Percentiles rank a stretch among this genome's conserved stretches.
Conservation (phyloP, 2,797 vertebrate genomes). For the Pampus argenteus region DNA sequence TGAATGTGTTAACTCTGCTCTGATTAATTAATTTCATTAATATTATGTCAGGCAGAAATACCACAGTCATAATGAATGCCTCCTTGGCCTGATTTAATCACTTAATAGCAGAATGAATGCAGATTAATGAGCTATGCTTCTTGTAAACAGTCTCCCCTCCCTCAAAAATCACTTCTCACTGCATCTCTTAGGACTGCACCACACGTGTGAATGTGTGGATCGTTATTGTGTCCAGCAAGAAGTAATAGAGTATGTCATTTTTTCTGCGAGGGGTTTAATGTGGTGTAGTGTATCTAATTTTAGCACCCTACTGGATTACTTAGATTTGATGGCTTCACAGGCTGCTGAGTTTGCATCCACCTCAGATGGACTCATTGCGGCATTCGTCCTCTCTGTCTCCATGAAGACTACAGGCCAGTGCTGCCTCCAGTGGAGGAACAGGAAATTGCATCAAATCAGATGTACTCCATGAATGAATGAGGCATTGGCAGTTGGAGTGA, state of each 20-base stretch:
- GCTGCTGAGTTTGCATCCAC: slow-evolving; percentile 77
- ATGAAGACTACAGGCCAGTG: slow-evolving; percentile 48
- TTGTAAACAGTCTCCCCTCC: slow-evolving; percentile 55
- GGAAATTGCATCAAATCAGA: slow-evolving; percentile 17
- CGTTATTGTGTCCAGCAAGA: slow-evolving; percentile 42
- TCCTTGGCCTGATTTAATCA: slow-evolving; percentile 67
- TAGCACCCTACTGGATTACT: slow-evolving; percentile 67
- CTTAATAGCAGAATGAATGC: slow-evolving; percentile 57
- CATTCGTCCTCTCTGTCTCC: slow-evolving; percentile 47
- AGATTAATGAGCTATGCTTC: slow-evolving; percentile 58
- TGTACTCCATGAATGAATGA: slow-evolving; percentile 73
- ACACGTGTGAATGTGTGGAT: slow-evolving; percentile 13
- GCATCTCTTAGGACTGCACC: background rate
- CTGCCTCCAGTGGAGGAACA: slow-evolving; percentile 70
- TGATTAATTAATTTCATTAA: slow-evolving; percentile 71
- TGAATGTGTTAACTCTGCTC: slow-evolving; percentile 34
- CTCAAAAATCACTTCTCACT: slow-evolving; percentile 9
- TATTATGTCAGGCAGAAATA: slow-evolving; percentile 69
- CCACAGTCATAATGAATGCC: slow-evolving; percentile 66
- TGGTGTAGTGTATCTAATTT: slow-evolving; percentile 71
- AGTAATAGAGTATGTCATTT: slow-evolving; percentile 68
- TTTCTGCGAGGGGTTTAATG: slow-evolving; percentile 65
- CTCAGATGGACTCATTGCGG: slow-evolving; percentile 66
- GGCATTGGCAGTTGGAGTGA: slow-evolving; percentile 70
- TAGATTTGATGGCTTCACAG: slow-evolving; percentile 72